phyloP scores from a whole-genome alignment of 2,797 vertebrate species.

The Peromyscus attwateri region DNA sequence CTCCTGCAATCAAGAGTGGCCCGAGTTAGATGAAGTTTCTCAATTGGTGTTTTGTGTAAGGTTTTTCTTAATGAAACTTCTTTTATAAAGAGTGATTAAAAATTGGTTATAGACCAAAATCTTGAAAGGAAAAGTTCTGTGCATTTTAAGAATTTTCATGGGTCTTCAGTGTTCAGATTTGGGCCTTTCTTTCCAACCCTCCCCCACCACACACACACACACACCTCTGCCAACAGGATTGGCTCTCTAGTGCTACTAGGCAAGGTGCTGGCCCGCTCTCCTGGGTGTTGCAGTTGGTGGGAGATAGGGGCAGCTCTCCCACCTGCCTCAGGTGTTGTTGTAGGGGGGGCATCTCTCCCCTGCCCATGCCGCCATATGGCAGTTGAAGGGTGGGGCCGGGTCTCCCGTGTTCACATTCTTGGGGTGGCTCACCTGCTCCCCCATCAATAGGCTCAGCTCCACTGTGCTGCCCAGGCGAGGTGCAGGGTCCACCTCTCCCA shows the following conservation, averaged over 20 bases:
- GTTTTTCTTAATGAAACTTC: constrained; percentile 16
- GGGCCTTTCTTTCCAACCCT: background rate
- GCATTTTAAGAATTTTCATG: constrained; percentile 20
- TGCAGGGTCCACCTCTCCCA: no score
- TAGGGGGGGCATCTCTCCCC: background rate
- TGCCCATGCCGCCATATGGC: background rate
- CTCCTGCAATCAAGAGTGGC: background rate
- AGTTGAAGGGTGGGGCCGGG: background rate
- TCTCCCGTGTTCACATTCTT: background rate
- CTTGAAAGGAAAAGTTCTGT: background rate
- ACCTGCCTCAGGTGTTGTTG: background rate
- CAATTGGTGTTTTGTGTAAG: background rate
- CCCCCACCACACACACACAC: no score
- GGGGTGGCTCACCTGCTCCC: background rate
- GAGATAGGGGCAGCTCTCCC: background rate
- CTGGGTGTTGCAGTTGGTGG: background rate
- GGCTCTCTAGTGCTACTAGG: background rate
- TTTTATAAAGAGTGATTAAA: background rate
- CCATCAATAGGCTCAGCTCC: background rate
- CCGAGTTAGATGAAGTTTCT: background rate
- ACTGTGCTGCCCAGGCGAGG: no score
- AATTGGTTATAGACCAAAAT: background rate
- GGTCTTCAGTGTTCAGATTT: constrained; percentile 4
- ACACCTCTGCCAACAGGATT: background rate
- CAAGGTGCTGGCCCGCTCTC: background rate